Base-by-base conservation (phyloP, 2,797 vertebrate species). In the Gobio occitaniae region DNA sequence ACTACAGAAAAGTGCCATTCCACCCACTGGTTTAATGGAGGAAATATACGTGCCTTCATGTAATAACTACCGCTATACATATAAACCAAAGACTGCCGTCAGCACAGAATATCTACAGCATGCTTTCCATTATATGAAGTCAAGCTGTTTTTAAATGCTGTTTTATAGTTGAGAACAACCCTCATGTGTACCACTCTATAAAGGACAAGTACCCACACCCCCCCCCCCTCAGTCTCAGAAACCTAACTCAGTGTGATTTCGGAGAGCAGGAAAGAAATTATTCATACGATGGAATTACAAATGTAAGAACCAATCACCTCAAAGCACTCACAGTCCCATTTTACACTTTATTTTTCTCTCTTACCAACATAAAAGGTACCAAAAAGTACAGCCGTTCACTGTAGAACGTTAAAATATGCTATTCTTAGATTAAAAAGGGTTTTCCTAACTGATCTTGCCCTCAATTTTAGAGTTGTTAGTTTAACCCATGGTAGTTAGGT, bases 221-320 rank as follows among this genome's bases (percentile, higher is more conserved):
- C 48, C 44, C 48, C 44, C 36, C 1, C 6, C 52, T 69, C 47
- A 52, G 61, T 68, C 21, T 29, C 41, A 50, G 32, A 84, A 54
- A 41, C 71, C 38, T 16, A 41, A 32, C 52, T 52, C 13, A 13
- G 56, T 2, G 12, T 44, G 82, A 66, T 75, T 66, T 76, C 0
- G 0, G 54, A 83, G 44, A 75, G 44, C 59, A 66, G 44, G 19
- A 15, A 41, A 65, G 32, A 76, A 52, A 83, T 65, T 76, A 83
- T 83, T 83, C 29, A 65, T 66, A 38, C 2, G 32, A 52, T 76
- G 71, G 56, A 83, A 83, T 75, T 75, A 66, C 47, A 66, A 76
- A 83, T 83, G 82, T 29, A 54, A 66, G 25, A 76, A 76, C 41
- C 81, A 75, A 75, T 83, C 81, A 75, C 71, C 56, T 75, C 70